These are phyloP conservation scores for Cololabis saira DNA, from an alignment of 2,113 vertebrate genomes.

Conservation along the genomic window DNA sequence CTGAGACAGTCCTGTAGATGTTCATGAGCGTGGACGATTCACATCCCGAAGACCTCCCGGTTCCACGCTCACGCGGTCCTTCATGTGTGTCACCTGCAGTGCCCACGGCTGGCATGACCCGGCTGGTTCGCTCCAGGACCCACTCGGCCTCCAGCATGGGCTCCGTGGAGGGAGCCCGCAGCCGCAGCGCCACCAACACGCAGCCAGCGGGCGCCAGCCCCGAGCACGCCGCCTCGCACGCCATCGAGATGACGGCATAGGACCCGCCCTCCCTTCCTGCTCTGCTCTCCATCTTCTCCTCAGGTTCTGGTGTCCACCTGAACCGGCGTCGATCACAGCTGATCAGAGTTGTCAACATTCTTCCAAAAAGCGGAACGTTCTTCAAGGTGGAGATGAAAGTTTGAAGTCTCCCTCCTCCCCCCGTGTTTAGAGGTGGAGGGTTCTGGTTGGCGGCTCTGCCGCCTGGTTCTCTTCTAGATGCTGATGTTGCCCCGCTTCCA, in stretches of 20 bases:
- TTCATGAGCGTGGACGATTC: slow-evolving; percentile 17
- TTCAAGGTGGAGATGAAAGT: too few relatives aligned
- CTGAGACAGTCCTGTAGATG: too few relatives aligned
- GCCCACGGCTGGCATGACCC: slow-evolving; percentile 92
- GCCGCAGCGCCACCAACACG: slow-evolving; percentile 80
- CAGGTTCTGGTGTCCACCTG: not conserved
- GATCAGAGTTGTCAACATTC: too few relatives aligned
- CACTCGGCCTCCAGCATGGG: slow-evolving; percentile 91
- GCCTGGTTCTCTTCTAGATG: not conserved
- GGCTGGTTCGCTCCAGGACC: slow-evolving; percentile 90
- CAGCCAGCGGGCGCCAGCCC: slow-evolving; percentile 65
- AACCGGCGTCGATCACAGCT: too few relatives aligned
- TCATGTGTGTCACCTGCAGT: slow-evolving; percentile 76
- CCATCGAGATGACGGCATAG: slow-evolving; percentile 35
- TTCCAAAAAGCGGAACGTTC: too few relatives aligned
- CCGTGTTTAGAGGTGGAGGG: too few relatives aligned
- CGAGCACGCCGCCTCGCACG: not conserved
- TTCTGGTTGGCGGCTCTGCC: not conserved
- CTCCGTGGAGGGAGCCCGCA: slow-evolving; percentile 86
- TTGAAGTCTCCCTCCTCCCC: too few relatives aligned
- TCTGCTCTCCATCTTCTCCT: not conserved
- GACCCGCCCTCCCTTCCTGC: not conserved
- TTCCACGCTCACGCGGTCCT: not conserved
- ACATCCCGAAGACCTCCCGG: not conserved
- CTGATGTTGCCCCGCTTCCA: not conserved